Evolutionary conservation across 2,797 vertebrate species (phyloP), one percentile per base, ranked within the genome.

Genomic region (Phoeniculus purpureus): DNA sequence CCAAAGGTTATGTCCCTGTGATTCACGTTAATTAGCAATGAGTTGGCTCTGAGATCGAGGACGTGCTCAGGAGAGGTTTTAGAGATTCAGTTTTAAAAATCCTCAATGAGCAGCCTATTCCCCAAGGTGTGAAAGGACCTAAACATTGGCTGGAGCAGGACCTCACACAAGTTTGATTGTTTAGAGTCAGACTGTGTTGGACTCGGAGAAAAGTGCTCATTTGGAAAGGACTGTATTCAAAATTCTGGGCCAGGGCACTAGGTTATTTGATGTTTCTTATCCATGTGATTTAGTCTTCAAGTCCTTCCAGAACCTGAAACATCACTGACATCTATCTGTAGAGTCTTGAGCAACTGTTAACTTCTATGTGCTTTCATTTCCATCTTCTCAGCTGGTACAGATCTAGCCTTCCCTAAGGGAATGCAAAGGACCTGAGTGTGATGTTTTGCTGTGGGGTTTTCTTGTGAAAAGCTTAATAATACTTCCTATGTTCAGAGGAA

Each of bases 261-360:
- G 31, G 47, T 75, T 73, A 52, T 32, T 82, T 73, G 45, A 16
- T 0, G 1, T 73, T 88, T 86, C 54, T 64, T 59, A 65, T 60
- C 34, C n/a, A 64, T 10, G 3, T 85, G 8, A 15, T 25, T 56
- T 27, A 45, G 29, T 60, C 40, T 72, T 48, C 17, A 62, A 48
- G 61, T 64, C 31, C 12, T 81, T 25, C 4, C 67, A 59, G 52
- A 60, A 64, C 37, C n/a, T 72, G 54, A 87, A 88, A 65, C 47
- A 5, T 0, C 23, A 40, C 32, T 1, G 8, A 34, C 2, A 8
- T 65, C 25, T 68, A 3, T 52, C 51, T 2, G 1, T 14, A 7
- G 7, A 50, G 26, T 27, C 8, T 22, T 55, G 64, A 22, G 23
- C 0, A 0, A 16, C 50, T 26, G 22, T 18, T 52, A 9, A 81